Base-by-base conservation (phyloP, 2,888 invertebrate genomes). In the Teinopalpus imperialis region DNA sequence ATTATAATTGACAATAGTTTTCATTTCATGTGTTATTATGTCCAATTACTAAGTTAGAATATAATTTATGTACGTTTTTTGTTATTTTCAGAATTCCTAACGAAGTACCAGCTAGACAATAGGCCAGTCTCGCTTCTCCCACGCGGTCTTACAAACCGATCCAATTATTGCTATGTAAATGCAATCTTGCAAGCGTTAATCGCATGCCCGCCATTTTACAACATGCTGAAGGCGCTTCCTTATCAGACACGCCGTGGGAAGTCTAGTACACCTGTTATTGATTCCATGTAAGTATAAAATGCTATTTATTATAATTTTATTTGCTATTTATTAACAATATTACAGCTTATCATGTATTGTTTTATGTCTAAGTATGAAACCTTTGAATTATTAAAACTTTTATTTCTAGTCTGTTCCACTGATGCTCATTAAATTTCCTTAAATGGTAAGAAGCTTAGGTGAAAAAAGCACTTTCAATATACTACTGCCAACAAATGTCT, bases 111-210 rank as follows among this genome's bases (percentile, higher is more conserved):
- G 64, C 89, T 96, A 61, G 95, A 96, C 70, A 94, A 95, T 70
- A 91, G 93, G 48, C 91, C 94, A 0, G 93, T 95, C 14, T 93
- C 95, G 50, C 87, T 98, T 29, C 91, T 95, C 64, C 98, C 98
- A 0, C 92, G 98, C 37, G 98, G 98, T 0, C 91, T 98, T 35
- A 95, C 95, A 41, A 98, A 98, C 80, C 93, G 95, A 54, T 96
- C 96, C 53, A 98, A 98, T 85, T 98, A 97, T 82, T 98, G 98
- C 86, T 98, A 98, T 71, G 96, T 98, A 51, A 98, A 98, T 81
- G 95, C 98, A 10, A 97, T 97, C 53, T 87, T 98, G 23, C 98
- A 98, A 82, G 98, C 98, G 0, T 82, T 98, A 57, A 90, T 98
- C 18, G 97, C 97, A 7, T 98, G 98, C 72, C 97, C 98, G 9